Conservation (phyloP, 2,888 invertebrate species). For the Perithous albicinctus region DNA sequence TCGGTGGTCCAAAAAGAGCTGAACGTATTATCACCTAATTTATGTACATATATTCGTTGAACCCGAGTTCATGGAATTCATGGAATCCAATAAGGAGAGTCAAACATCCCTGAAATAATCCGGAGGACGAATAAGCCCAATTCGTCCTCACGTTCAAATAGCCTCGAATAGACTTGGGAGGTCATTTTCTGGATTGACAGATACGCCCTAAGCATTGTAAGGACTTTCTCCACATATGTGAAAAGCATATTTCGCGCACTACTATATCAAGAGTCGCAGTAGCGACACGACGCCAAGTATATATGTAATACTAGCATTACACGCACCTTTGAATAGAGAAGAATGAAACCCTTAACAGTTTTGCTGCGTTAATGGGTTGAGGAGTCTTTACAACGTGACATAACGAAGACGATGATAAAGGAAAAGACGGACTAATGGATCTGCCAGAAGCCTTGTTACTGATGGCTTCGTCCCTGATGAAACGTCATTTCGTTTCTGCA, state of each 20-base stretch:
- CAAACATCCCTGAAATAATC: constrained; percentile 11
- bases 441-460: constrained; percentile 34
- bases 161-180: background rate
- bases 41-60: background rate
- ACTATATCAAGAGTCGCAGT: too few relatives aligned
- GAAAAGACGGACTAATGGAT: constrained; percentile 25
- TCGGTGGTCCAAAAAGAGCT: background rate
- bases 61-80: background rate
- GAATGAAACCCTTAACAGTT: background rate
- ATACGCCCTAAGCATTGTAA: background rate
- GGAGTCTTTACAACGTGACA: background rate
- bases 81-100: background rate
- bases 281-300: too few relatives aligned
- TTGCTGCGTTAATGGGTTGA: background rate
- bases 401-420: constrained; percentile 4
- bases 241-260: background rate
- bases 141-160: background rate
- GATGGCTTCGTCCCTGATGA: constrained; percentile 40
- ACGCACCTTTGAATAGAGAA: background rate
- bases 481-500: constrained; percentile 37
- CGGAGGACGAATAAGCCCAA: background rate
- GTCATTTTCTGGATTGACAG: background rate
- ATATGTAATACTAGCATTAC: background rate
- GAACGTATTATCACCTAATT: constrained; percentile 2
- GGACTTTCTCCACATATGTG: background rate